phyloP scores from a whole-genome alignment of 1,140 invertebrate genomes.

The Brachionus calyciflorus region DNA sequence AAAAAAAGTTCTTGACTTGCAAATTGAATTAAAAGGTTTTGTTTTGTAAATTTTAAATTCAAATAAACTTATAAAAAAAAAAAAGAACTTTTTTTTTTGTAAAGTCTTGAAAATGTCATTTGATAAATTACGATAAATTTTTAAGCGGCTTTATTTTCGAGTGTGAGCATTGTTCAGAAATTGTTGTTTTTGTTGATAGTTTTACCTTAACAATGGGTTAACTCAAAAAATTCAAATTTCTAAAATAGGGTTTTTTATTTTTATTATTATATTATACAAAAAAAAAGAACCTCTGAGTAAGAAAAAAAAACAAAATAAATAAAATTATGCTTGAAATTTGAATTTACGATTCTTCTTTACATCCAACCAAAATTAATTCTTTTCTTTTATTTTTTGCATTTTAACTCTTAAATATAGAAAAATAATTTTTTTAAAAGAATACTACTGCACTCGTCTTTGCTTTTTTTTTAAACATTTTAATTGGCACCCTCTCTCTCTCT shows the following conservation, averaged over 20 bases:
- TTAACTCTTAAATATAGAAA: too few species aligned
- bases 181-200: slow-evolving; percentile 29
- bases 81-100: too few species aligned
- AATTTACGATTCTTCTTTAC: slow-evolving; percentile 31
- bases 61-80: too few species aligned
- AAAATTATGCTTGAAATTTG: slow-evolving; percentile 39
- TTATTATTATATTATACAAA: neutral
- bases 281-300: slow-evolving; percentile 3
- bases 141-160: neutral
- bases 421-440: too few species aligned
- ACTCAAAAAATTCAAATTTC: slow-evolving; percentile 27
- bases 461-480: too few species aligned
- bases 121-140: slow-evolving; percentile 3
- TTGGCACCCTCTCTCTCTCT: too few species aligned
- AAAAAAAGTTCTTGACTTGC: too few species aligned
- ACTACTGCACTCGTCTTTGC: too few species aligned
- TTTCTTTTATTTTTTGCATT: too few species aligned
- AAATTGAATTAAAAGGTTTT: too few species aligned
- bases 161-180: neutral
- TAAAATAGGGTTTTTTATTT: neutral
- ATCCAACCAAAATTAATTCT: too few species aligned
- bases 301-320: slow-evolving; percentile 34
- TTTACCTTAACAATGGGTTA: slow-evolving; percentile 30
- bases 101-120: slow-evolving; percentile 42
- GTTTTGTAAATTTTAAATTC: too few species aligned